phyloP scores from a whole-genome alignment of 2,113 vertebrate genomes.

The Serinus canaria region DNA sequence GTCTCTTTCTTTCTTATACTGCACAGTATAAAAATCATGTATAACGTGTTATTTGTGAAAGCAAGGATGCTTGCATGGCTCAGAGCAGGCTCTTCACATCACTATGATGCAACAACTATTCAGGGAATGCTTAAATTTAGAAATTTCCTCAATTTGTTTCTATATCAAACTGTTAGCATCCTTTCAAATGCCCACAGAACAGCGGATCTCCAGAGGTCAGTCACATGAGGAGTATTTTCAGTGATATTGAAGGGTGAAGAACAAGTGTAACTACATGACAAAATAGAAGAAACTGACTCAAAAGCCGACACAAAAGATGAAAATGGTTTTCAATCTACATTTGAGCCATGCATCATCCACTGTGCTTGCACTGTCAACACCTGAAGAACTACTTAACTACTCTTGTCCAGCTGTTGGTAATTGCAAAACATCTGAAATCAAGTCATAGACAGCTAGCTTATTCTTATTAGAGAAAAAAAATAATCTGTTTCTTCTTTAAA shows the following conservation, averaged over 20 bases:
- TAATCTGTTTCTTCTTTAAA: background rate
- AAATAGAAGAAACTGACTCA: background rate
- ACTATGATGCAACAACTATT: background rate
- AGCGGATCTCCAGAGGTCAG: background rate
- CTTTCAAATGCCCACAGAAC: background rate
- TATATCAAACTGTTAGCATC: background rate
- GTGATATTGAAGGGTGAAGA: background rate
- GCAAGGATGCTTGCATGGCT: fast-evolving
- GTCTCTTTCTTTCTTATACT: background rate
- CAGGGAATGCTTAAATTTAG: background rate
- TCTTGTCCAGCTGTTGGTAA: background rate
- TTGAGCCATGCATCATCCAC: background rate
- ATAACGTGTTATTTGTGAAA: background rate
- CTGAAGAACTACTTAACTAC: background rate
- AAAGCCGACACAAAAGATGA: background rate
- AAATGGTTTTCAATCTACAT: background rate
- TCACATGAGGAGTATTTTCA: background rate
- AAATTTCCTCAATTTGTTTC: background rate
- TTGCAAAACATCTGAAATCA: background rate
- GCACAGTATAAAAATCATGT: background rate
- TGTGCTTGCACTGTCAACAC: background rate
- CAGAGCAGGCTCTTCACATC: background rate
- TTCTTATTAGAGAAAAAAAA: background rate
- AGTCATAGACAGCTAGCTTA: background rate
- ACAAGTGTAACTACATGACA: background rate